Percentiles rank a stretch among this genome's conserved stretches.
phyloP scores from a whole-genome alignment of 2,888 invertebrate genomes.

The Aphelenchoides bicaudatus region DNA sequence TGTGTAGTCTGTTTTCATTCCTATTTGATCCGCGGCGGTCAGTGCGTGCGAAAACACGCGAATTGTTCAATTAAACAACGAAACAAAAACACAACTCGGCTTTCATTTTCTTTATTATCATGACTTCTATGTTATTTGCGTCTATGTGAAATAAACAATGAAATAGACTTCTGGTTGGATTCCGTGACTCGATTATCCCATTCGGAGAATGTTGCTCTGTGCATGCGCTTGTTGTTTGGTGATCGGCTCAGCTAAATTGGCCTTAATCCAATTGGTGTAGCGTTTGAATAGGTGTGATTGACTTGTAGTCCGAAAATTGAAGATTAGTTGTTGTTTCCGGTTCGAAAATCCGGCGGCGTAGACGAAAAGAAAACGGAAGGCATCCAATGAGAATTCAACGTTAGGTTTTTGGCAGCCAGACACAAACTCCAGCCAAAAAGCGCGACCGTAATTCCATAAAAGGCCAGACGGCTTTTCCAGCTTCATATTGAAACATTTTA shows the following conservation, averaged over 20 bases:
- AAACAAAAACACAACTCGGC: no score
- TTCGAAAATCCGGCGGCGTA: conserved; percentile 52
- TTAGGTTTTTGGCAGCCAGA: conserved; percentile 1
- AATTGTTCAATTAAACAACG: no score
- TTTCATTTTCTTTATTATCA: not conserved
- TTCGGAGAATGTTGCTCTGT: not conserved
- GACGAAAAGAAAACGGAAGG: conserved; percentile 48
- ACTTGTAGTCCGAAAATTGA: conserved; percentile 37
- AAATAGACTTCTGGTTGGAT: not conserved
- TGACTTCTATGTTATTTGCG: no score
- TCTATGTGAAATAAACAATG: no score
- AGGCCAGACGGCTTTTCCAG: not conserved
- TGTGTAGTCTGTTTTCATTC: no score
- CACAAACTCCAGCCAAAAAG: conserved; percentile 1
- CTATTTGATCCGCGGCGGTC: no score
- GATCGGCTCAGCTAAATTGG: conserved; percentile 6
- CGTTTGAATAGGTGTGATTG: conserved; percentile 29
- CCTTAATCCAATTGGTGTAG: conserved; percentile 17
- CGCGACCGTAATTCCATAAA: not conserved
- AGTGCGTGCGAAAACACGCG: no score
- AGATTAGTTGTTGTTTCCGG: conserved; percentile 44
- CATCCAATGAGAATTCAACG: conserved; percentile 22
- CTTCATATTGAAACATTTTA: conserved; percentile 1
- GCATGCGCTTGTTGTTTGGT: not conserved
- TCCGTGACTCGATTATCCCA: not conserved